Evolutionary conservation across 2,797 vertebrate species (phyloP).

Genomic region (Alfaro cultratus): DNA sequence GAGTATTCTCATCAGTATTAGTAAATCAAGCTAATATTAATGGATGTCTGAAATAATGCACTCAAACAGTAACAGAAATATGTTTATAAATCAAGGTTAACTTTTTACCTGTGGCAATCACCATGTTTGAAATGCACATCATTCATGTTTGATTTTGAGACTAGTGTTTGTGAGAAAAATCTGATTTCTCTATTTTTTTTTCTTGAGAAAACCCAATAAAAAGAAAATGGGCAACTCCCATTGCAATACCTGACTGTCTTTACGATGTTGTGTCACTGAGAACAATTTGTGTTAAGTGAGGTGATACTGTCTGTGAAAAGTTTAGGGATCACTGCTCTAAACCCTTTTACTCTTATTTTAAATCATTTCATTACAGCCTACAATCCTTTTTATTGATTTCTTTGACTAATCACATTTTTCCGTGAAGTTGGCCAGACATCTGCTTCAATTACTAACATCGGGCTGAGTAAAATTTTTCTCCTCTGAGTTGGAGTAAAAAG

Average conservation of each 20-base stretch:
- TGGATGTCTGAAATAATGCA: background rate
- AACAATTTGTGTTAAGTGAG: background rate
- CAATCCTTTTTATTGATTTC: conserved; percentile 51
- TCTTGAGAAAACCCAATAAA: background rate
- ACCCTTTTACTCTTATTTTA: background rate
- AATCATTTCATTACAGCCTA: conserved; percentile 28
- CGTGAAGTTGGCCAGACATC: conserved; percentile 65
- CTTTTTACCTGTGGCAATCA: background rate
- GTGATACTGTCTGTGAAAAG: background rate
- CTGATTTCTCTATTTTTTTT: background rate
- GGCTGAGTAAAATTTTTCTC: conserved; percentile 44
- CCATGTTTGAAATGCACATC: background rate
- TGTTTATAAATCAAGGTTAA: background rate
- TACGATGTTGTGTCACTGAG: background rate
- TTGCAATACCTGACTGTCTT: background rate
- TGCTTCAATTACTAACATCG: conserved; percentile 40
- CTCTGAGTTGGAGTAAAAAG: conserved; percentile 51
- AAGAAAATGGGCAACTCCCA: background rate
- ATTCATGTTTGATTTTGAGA: background rate
- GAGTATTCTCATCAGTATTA: background rate
- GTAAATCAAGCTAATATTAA: background rate
- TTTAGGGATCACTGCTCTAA: background rate
- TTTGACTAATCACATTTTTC: conserved; percentile 60
- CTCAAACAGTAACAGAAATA: background rate
- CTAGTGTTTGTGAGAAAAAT: background rate